Percentiles rank a stretch among this genome's conserved stretches.
Evolutionary conservation across 1,140 invertebrate species (phyloP).

Genomic region (Adelges cooleyi): DNA sequence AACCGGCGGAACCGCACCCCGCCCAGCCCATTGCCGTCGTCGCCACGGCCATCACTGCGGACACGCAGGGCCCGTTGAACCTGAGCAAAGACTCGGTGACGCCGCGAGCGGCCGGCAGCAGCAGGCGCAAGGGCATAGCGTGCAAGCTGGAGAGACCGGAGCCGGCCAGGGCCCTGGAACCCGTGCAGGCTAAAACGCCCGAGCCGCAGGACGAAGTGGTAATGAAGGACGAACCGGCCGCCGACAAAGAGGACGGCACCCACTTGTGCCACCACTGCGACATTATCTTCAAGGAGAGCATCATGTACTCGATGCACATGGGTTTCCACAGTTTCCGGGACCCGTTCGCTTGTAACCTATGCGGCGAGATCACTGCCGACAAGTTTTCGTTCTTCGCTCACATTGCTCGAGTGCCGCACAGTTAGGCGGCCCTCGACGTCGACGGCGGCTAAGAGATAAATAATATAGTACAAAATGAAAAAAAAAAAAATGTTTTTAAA

Average conservation of each 20-base stretch:
- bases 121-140: conserved; percentile 65
- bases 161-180: conserved; percentile 20
- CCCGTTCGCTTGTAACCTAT: conserved; percentile 91
- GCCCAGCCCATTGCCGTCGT: not conserved
- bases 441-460: not conserved
- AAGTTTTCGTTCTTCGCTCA: conserved; percentile 85
- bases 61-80: conserved; percentile 30
- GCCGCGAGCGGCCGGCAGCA: conserved; percentile 42
- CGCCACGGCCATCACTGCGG: not conserved
- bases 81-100: conserved; percentile 30
- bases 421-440: not conserved
- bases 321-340: conserved; percentile 82
- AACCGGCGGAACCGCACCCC: not conserved
- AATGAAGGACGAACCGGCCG: not conserved
- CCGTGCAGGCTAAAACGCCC: not conserved
- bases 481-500: too few relatives aligned
- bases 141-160: conserved; percentile 47
- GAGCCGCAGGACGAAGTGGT: not conserved
- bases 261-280: conserved; percentile 68
- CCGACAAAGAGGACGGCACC: conserved; percentile 23
- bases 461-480: too few relatives aligned
- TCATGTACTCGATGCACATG: conserved; percentile 93
- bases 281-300: conserved; percentile 76
- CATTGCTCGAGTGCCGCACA: conserved; percentile 69
- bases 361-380: conserved; percentile 68